Conservation (phyloP, 2,888 invertebrate species). For the Slavum lentiscoides region DNA sequence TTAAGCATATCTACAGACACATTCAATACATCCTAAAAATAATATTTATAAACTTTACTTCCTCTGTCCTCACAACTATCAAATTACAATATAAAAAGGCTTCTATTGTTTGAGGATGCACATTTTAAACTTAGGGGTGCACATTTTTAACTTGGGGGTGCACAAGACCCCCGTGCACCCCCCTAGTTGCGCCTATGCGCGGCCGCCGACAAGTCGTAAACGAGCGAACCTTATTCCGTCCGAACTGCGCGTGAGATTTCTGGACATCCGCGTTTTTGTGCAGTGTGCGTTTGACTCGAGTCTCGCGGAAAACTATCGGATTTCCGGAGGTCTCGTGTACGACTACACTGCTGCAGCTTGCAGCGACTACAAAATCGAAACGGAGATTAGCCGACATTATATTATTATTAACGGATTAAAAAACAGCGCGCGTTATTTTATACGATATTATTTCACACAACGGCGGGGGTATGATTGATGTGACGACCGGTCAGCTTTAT, state of each 20-base stretch:
- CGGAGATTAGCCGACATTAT: constrained; percentile 36
- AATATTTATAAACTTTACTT: too few relatives aligned
- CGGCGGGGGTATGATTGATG: constrained; percentile 44
- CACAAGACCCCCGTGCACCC: too few relatives aligned
- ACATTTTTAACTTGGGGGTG: too few relatives aligned
- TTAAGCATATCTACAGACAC: too few relatives aligned
- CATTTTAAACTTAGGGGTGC: too few relatives aligned
- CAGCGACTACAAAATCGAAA: constrained; percentile 49
- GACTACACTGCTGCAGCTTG: too few relatives aligned
- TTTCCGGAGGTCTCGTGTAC: too few relatives aligned
- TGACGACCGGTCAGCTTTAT: constrained; percentile 46
- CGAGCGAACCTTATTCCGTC: constrained; percentile 25
- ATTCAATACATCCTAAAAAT: too few relatives aligned
- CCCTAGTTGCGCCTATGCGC: too few relatives aligned
- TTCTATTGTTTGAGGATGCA: too few relatives aligned
- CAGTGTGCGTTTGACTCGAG: constrained; percentile 26
- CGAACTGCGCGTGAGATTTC: constrained; percentile 32
- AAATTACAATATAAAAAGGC: too few relatives aligned
- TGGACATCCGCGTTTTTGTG: constrained; percentile 37
- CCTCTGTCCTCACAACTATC: too few relatives aligned
- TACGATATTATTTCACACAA: constrained; percentile 38
- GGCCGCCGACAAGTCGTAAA: not conserved
- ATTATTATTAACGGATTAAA: constrained; percentile 53
- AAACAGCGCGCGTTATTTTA: constrained; percentile 33
- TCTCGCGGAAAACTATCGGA: constrained; percentile 42